Base-by-base conservation (phyloP, 2,113 vertebrate species). In the Globicephala melas region DNA sequence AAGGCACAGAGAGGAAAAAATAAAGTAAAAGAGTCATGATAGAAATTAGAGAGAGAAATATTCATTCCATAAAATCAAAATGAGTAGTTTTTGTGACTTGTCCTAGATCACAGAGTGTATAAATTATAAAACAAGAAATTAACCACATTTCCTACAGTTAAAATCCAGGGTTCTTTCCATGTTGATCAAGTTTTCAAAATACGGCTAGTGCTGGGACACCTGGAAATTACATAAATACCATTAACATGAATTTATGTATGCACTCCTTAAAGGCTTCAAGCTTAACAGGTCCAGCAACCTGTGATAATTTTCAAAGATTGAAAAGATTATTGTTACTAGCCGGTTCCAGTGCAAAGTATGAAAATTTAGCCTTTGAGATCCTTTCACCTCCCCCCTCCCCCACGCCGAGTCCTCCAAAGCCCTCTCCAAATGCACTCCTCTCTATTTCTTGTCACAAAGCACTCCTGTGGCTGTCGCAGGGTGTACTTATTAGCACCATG, bases 71-170 rank as follows among this genome's bases (percentile, higher is more conserved):
- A 71, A 92, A 81, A 70, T 92, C 26, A 53, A 97, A 97, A 81
- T 8, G 60, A 65, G n/a, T 47, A 1, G n/a, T 67, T 70, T 77
- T 18, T 25, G 26, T 70, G 50, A 53, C 50, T 85, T 83, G 26
- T 38, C 33, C 53, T 50, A 63, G 15, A 53, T 58, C 73, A 44
- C 70, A 67, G 36, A 65, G 23, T n/a, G 5, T 53, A 23, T 74
- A 41, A 70, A 77, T 68, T 41, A 55, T 53, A 74, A 79, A 95
- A 85, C 10, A 82, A 88, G 55, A 91, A 87, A 79, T 77, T n/a
- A 94, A 58, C 17, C 26, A n/a, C 47, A 88, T 73, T 67, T 97
- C 6, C 47, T 70, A 0, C 14, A 26, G 17, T 33, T 79, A 87
- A 92, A 84, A 55, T 55, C 58, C 31, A 36, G 11, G 90, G 26